Percentiles rank a stretch among this genome's conserved stretches.
These are phyloP conservation scores for Astreopora myriophthalma DNA, from an alignment of 64 coral and sea anemone species.

Conservation along the genomic window DNA sequence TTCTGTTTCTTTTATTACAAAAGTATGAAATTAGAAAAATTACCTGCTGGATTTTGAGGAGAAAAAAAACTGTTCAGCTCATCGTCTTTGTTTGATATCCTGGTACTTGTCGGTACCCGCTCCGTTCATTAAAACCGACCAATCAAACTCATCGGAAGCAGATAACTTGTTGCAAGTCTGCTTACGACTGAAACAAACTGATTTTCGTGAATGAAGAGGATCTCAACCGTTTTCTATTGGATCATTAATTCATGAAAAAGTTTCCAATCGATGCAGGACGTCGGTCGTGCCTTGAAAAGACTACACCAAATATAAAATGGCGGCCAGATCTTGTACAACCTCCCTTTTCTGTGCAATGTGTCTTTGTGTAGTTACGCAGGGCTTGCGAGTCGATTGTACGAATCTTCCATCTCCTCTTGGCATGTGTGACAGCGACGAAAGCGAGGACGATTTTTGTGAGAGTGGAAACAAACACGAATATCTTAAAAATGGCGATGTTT, in stretches of 20 bases:
- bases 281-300: neutral
- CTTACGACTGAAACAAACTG: neutral
- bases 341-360: neutral
- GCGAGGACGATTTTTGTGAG: conserved; percentile 30
- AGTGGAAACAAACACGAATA: conserved; percentile 41
- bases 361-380: neutral
- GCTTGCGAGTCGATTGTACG: neutral
- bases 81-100: neutral
- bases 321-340: neutral
- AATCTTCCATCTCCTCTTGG: neutral
- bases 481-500: neutral
- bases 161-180: neutral
- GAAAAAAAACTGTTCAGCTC: neutral
- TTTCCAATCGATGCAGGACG: neutral
- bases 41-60: neutral
- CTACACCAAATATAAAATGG: neutral
- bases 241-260: conserved; percentile 70
- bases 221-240: conserved; percentile 22
- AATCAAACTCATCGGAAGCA: neutral
- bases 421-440: conserved; percentile 25
- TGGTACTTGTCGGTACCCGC: conserved; percentile 7
- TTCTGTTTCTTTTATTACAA: neutral
- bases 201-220: neutral
- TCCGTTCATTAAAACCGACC: conserved; percentile 1
- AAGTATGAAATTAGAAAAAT: neutral